Base-by-base conservation (phyloP, 2,113 vertebrate genomes). In the Lathamus discolor region DNA sequence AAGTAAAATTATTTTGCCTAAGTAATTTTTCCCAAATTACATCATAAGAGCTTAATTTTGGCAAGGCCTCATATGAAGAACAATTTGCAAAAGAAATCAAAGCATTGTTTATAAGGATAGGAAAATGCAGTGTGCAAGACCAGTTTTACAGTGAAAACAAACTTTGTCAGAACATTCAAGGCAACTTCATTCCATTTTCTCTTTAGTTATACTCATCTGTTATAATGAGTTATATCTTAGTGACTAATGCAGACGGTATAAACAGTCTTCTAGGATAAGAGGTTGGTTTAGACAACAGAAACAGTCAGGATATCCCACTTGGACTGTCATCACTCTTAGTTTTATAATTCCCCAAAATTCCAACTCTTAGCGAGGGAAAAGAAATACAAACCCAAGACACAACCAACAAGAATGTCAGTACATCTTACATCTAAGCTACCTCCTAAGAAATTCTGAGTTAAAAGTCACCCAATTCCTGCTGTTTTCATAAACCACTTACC, bases 1-100 rank as follows among this genome's bases (percentile, higher is more conserved):
- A 43, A 55, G 55, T 4, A 39, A 43, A 68, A 69, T n/a, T 51
- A n/a, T n/a, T 92, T 57, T 62, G 18, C 24, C 9, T 14, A 77
- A 81, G 12, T 37, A 72, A 15, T 15, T 88, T 92, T 85, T 37
- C 15, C 14, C 43, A 72, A 63, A 77, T 51, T 17, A 76, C 62
- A 87, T 37, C 8, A 79, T 17, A 44, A 62, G 61, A 59, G 18
- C 19, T 57, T 49, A 14, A 59, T 79, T 90, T 80, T 66, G 15
- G 29, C 20, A 94, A 95, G 55, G 70, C 15, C 8, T 87, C 28
- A n/a, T 17, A 62, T 7, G 29, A 83, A 73, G 17, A 89, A 23
- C 8, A 80, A 83, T 52, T 76, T 79, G 41, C 83, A 94, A 91
- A 85, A 82, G 5, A 92, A 90, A 85, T 83, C 41, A 89, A 91